Conservation (phyloP, 2,888 invertebrate species). For the Agriopis marginaria region DNA sequence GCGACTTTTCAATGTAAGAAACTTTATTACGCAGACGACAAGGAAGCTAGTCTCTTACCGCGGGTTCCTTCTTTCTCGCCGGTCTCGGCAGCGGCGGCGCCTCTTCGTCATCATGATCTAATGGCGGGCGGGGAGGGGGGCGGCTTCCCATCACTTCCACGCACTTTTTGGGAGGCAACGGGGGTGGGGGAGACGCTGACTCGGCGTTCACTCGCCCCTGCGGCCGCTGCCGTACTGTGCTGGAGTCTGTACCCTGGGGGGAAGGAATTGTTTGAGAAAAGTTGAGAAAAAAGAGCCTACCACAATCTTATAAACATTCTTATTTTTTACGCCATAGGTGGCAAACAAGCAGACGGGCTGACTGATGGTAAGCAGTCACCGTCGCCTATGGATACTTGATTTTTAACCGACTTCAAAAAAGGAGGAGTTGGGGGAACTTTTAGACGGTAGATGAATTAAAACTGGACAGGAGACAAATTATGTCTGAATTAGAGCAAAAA, state of each 20-base stretch:
- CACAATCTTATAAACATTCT: too few relatives aligned
- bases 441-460: too few relatives aligned
- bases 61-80: constrained; percentile 71
- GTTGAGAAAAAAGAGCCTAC: not conserved
- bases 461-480: too few relatives aligned
- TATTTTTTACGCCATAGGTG: too few relatives aligned
- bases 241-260: constrained; percentile 65
- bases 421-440: too few relatives aligned
- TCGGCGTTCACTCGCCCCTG: constrained; percentile 54
- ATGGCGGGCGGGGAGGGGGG: constrained; percentile 90
- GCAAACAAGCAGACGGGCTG: too few relatives aligned
- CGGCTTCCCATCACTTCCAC: constrained; percentile 52
- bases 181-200: constrained; percentile 88
- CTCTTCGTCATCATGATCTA: constrained; percentile 72
- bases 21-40: not conserved
- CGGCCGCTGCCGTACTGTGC: constrained; percentile 67
- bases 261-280: not conserved
- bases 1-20: not conserved
- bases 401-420: too few relatives aligned
- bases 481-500: too few relatives aligned
- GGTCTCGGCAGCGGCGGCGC: constrained; percentile 77
- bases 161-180: constrained; percentile 86
- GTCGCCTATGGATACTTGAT: too few relatives aligned
- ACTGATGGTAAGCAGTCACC: too few relatives aligned
- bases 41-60: constrained; percentile 53